phyloP scores from a whole-genome alignment of 2,113 vertebrate genomes.

The Chloebia gouldiae region DNA sequence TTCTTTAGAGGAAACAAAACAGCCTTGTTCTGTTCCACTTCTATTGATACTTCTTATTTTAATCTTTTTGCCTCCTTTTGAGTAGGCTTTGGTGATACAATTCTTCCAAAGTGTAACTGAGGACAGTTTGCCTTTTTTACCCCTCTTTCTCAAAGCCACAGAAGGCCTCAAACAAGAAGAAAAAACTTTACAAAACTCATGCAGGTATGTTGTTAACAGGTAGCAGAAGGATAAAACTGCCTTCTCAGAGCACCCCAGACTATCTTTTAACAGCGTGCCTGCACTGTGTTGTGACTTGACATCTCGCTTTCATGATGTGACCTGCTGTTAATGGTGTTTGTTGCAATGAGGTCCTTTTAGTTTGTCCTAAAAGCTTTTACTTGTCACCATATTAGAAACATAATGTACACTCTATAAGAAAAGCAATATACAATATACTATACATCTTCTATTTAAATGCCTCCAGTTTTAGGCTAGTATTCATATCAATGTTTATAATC shows the following conservation, averaged over 20 bases:
- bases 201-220: not conserved
- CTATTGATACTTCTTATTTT: not conserved
- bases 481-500: constrained; percentile 51
- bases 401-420: constrained; percentile 40
- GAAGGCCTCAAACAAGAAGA: constrained; percentile 37
- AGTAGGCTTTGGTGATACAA: not conserved
- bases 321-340: not conserved
- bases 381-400: constrained; percentile 33
- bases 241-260: not conserved
- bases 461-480: constrained; percentile 39
- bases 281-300: not conserved
- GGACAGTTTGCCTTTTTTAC: not conserved
- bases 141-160: not conserved
- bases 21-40: not conserved
- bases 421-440: constrained; percentile 70
- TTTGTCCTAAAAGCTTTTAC: constrained; percentile 30
- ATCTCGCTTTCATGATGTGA: not conserved
- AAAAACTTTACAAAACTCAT: constrained; percentile 21
- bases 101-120: not conserved
- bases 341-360: constrained; percentile 19
- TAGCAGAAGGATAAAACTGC: not conserved
- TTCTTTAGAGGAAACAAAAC: not conserved
- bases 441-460: constrained; percentile 35
- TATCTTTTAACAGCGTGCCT: not conserved
- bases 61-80: not conserved